Evolutionary conservation across 37 sponge, comb jelly and placozoan species (phyloP).

Genomic region (Petrosia ficiformis): DNA sequence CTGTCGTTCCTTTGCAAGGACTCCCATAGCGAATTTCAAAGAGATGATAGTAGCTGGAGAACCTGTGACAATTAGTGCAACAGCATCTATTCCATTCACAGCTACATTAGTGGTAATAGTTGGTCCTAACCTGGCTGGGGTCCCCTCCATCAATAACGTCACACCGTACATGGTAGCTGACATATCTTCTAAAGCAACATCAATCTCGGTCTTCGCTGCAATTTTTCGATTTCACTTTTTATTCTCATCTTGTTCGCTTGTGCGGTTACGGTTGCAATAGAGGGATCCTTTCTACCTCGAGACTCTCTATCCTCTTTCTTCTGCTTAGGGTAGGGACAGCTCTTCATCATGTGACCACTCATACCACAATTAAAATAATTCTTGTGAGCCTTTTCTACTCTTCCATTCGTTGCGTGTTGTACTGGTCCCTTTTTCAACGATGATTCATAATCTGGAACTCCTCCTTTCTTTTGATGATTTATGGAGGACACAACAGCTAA

Average conservation of each 20-base stretch:
- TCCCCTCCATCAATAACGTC: no score
- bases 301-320: conserved; percentile 4
- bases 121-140: conserved; percentile 16
- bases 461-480: not conserved
- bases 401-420: not conserved
- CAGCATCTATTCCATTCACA: not conserved
- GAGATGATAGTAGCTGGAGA: conserved; percentile 24
- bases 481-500: no score
- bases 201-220: no score
- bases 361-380: conserved; percentile 16
- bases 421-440: not conserved
- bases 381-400: not conserved
- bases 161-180: no score
- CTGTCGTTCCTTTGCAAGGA: not conserved
- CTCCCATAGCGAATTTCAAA: not conserved
- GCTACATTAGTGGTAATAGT: not conserved
- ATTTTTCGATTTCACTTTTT: no score
- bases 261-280: no score
- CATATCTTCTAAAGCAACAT: no score
- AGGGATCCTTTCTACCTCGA: not conserved
- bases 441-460: no score
- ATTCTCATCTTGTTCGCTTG: no score
- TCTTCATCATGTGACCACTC: conserved; percentile 14
- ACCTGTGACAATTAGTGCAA: conserved; percentile 26
- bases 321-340: conserved; percentile 28